These are phyloP conservation scores for Elegia similella DNA, from an alignment of 2,888 invertebrate genomes.

Conservation along the genomic window DNA sequence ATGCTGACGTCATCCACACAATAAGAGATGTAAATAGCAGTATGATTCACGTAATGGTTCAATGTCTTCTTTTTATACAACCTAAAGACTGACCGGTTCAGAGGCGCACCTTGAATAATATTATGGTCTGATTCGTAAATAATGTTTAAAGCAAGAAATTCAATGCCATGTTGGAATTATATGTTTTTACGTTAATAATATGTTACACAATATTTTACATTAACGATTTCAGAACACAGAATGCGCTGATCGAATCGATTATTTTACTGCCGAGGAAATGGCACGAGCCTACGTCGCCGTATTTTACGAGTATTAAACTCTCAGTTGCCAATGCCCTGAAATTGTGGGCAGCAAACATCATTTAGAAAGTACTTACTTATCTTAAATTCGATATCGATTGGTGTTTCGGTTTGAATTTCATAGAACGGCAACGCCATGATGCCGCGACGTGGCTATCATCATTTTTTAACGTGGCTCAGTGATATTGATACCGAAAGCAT, in stretches of 20 bases:
- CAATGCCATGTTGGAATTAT: neutral
- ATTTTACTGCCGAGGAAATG: neutral
- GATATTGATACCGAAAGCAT: no score
- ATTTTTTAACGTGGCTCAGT: no score
- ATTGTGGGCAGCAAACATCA: no score
- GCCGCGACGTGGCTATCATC: no score
- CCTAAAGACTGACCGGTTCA: slow-evolving; percentile 2
- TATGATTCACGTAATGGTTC: slow-evolving; percentile 1
- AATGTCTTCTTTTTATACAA: slow-evolving; percentile 10
- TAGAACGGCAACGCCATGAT: no score
- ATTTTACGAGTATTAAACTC: no score
- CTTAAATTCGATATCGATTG: no score
- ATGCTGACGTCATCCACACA: neutral
- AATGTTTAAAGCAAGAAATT: slow-evolving; percentile 8
- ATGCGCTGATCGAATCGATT: neutral
- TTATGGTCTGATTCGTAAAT: slow-evolving; percentile 14
- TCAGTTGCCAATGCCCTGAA: no score
- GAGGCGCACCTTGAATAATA: slow-evolving; percentile 13
- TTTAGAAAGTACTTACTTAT: no score
- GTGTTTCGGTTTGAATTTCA: no score
- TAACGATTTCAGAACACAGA: neutral
- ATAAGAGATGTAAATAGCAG: neutral
- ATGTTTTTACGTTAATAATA: neutral
- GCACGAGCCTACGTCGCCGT: no score
- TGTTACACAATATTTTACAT: neutral